A percentile compares a stretch with the other conserved stretches of the same genome.
These are phyloP conservation scores for Philhelius pedissequus DNA, from an alignment of 2,888 invertebrate genomes.

Conservation along the genomic window DNA sequence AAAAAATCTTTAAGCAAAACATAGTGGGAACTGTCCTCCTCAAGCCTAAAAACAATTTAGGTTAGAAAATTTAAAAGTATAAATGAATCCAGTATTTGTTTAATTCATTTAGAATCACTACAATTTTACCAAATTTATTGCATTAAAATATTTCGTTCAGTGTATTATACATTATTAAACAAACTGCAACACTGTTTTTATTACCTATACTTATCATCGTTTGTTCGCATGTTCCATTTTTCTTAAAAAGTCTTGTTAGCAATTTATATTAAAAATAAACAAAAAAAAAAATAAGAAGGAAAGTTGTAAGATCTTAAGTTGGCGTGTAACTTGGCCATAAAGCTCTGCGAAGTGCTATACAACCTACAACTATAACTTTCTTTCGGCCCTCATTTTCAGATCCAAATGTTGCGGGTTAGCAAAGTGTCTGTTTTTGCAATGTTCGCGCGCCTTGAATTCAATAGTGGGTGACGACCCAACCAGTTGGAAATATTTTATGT, in stretches of 20 bases:
- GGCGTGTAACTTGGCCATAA: constrained; percentile 59
- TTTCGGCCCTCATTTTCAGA: constrained; percentile 19
- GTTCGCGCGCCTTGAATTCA: constrained; percentile 37
- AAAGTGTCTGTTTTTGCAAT: constrained; percentile 55
- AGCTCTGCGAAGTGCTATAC: constrained; percentile 49
- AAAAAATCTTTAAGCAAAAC: too few species aligned
- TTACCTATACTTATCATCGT: background rate
- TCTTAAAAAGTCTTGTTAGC: constrained; percentile 49
- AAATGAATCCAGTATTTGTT: too few species aligned
- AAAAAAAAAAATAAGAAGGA: background rate
- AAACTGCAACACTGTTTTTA: background rate
- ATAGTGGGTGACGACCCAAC: constrained; percentile 49
- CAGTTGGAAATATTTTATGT: background rate
- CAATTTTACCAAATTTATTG: too few species aligned
- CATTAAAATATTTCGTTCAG: background rate
- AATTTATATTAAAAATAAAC: constrained; percentile 41
- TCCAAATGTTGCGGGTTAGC: constrained; percentile 39
- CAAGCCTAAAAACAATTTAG: too few species aligned
- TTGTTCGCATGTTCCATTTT: constrained; percentile 54
- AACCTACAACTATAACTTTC: constrained; percentile 62
- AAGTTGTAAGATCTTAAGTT: constrained; percentile 48
- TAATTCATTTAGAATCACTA: too few species aligned
- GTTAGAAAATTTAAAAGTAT: too few species aligned
- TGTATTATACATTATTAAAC: background rate
- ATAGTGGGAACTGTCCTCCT: too few species aligned